These are phyloP conservation scores for Catalaphyllia jardinei DNA, from an alignment of 64 coral and sea anemone species.

Conservation along the genomic window DNA sequence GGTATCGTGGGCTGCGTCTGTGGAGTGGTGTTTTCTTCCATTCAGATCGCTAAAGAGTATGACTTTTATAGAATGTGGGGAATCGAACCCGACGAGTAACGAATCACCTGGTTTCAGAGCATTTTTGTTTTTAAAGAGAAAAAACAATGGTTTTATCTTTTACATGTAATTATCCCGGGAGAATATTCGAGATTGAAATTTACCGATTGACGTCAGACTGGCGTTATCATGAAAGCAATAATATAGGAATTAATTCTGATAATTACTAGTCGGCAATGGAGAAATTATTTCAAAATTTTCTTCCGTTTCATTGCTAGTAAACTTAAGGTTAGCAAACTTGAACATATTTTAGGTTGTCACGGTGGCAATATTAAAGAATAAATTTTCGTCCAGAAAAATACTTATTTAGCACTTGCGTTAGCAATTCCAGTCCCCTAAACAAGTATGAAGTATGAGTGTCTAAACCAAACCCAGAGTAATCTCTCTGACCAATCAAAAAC, in stretches of 20 bases:
- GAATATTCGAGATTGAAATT: not conserved
- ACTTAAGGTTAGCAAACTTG: too few relatives aligned
- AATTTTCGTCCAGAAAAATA: not conserved
- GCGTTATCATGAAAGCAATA: not conserved
- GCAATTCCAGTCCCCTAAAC: too few relatives aligned
- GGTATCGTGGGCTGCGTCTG: conserved; percentile 71
- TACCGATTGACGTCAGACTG: not conserved
- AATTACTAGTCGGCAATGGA: not conserved
- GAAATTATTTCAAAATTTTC: not conserved
- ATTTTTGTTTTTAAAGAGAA: not conserved
- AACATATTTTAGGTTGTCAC: too few relatives aligned
- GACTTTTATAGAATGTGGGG: conserved; percentile 95
- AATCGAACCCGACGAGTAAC: conserved; percentile 74
- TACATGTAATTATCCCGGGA: not conserved
- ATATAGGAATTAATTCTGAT: not conserved
- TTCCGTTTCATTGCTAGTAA: not conserved
- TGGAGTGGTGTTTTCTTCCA: conserved; percentile 78
- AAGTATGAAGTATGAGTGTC: too few relatives aligned
- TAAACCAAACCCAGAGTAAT: too few relatives aligned
- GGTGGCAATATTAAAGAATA: too few relatives aligned
- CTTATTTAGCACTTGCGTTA: not conserved
- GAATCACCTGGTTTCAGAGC: not conserved
- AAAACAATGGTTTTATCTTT: too few relatives aligned
- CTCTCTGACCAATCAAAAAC: too few relatives aligned
- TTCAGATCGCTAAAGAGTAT: conserved; percentile 94